Evolutionary conservation across 1,140 invertebrate genomes (phyloP).

Genomic region (Aphidius gifuensis): DNA sequence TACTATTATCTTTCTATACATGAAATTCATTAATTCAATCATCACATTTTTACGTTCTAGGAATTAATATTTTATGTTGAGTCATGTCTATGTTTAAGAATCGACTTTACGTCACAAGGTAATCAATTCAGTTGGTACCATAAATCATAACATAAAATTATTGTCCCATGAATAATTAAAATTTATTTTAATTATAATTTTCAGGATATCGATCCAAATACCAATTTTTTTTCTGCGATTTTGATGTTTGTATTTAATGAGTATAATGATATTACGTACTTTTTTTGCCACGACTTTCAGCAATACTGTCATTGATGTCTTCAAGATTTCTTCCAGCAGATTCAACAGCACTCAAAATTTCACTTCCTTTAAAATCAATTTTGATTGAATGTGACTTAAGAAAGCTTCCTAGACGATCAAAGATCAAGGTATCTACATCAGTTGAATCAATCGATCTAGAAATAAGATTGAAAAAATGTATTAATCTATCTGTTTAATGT

Average conservation of each 20-base stretch:
- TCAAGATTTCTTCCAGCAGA: conserved; percentile 74
- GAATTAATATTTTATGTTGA: too few relatives aligned
- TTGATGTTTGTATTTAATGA: not conserved
- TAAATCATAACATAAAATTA: too few relatives aligned
- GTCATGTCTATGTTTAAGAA: too few relatives aligned
- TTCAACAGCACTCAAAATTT: conserved; percentile 75
- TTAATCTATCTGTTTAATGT: not conserved
- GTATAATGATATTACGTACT: conserved; percentile 48
- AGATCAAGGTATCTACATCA: conserved; percentile 64
- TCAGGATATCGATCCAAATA: too few relatives aligned
- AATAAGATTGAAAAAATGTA: conserved; percentile 8
- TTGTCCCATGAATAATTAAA: too few relatives aligned
- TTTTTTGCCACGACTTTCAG: conserved; percentile 73
- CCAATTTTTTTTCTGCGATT: too few relatives aligned
- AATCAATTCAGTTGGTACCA: too few relatives aligned
- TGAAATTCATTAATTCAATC: too few relatives aligned
- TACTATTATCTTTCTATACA: too few relatives aligned
- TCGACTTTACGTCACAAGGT: too few relatives aligned
- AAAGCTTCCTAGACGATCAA: conserved; percentile 69
- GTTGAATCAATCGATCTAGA: conserved; percentile 56
- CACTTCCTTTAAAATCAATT: conserved; percentile 78
- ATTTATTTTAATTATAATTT: too few relatives aligned
- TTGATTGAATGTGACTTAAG: conserved; percentile 75
- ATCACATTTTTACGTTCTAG: too few relatives aligned
- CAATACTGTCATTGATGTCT: conserved; percentile 65